phyloP scores from a whole-genome alignment of 2,113 vertebrate species.

The Puffinus mauretanicus region DNA sequence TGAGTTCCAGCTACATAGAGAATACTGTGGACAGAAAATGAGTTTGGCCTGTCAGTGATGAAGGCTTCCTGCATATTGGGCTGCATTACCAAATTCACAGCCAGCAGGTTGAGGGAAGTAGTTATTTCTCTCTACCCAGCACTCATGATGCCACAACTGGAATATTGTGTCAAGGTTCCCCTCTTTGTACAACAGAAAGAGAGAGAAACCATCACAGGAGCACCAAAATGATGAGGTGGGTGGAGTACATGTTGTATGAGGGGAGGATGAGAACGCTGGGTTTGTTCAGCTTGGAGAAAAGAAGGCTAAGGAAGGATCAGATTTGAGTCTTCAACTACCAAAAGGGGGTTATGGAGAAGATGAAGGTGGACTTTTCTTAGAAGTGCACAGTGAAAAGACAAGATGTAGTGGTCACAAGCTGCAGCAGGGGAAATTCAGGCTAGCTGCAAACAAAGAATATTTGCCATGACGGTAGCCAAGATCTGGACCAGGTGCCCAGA shows the following conservation, averaged over 20 bases:
- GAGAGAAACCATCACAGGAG: neutral
- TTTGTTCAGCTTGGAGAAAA: neutral
- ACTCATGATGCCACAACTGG: neutral
- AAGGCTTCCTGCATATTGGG: neutral
- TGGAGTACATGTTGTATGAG: rapidly evolving
- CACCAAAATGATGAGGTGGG: neutral
- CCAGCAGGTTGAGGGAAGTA: neutral
- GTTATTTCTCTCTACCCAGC: neutral
- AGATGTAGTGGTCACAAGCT: neutral
- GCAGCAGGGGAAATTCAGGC: neutral
- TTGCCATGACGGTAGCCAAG: neutral
- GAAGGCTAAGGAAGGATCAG: neutral
- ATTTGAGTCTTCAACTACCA: neutral
- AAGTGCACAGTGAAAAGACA: neutral
- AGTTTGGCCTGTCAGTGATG: neutral
- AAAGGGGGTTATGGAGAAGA: neutral
- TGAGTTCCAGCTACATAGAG: neutral
- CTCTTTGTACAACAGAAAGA: neutral
- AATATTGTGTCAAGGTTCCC: neutral
- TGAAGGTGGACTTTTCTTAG: neutral
- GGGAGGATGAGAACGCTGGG: neutral
- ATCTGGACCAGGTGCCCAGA: neutral
- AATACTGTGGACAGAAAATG: neutral
- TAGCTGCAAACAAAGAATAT: neutral
- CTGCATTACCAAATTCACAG: neutral